Evolutionary conservation across 2,113 vertebrate species (phyloP), one percentile per base, ranked within the genome.

Genomic region (Scalopus aquaticus): DNA sequence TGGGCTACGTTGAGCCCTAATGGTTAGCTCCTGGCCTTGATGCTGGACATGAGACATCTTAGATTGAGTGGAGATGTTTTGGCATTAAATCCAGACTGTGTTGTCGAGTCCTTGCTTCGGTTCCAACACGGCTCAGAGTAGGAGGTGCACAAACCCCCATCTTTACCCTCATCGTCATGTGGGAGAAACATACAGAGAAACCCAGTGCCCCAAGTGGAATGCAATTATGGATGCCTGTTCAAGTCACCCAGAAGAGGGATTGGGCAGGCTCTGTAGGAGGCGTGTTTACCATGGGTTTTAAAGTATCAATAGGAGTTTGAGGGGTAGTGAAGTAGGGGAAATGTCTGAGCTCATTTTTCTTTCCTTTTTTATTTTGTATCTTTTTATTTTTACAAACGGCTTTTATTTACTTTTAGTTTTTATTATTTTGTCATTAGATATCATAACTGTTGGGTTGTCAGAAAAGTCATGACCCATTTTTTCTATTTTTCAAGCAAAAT

Each of bases 231-330:
- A 72, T 83, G n/a, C 42, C 60, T 81, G 12, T 62, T 62, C 17
- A 11, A 32, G 65, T 51, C 78, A 88, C 73, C 70, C 65, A 37
- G 49, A 42, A 64, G 81, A 83, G 24, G 64, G 39, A 19, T 15
- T 51, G n/a, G 26, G 19, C 16, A 67, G 39, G 7, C 54, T 78
- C 73, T 58, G 6, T 17, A 54, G 54, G 39, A 73, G 42, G 11
- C 62, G 1, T 54, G 19, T 60, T 60, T 49, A 3, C 49, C 22
- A 0, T 49, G 64, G 22, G 70, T 90, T 94, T 90, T 77, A 76
- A 84, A 85, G 89, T 19, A 58, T 77, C 49, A 49, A 30, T 74
- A 88, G 49, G 30, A 95, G 92, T 84, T 87, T 80, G 51, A 24
- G n/a, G 51, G 37, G 79, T 7, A 65, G 24, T 22, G 10, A 92